Evolutionary conservation across 2,888 invertebrate species (phyloP).

Genomic region (Microplitis deprimator): DNA sequence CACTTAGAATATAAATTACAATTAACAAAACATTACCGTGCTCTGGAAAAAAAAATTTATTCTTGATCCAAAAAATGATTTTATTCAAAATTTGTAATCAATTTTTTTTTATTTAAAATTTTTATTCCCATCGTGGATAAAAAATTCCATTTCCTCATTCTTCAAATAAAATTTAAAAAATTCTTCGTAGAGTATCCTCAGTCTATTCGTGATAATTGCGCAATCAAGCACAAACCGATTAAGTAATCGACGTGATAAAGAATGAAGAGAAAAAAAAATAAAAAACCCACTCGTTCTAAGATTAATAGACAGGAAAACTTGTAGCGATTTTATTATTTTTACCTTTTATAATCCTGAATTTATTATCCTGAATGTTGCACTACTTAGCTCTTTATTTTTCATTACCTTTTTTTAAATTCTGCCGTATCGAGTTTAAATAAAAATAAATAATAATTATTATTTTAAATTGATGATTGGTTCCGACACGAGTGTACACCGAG

Average conservation of each 20-base stretch:
- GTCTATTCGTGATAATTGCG: constrained; percentile 2
- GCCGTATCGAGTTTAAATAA: background rate
- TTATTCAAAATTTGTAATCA: no score
- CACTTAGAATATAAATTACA: no score
- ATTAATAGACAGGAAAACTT: background rate
- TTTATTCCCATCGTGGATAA: no score
- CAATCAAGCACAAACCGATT: constrained; percentile 27
- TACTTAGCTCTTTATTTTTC: no score
- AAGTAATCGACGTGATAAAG: background rate
- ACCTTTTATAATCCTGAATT: no score
- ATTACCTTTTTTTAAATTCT: no score
- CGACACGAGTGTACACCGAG: constrained; percentile 45
- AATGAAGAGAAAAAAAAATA: background rate
- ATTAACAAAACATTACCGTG: no score
- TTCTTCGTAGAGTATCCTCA: background rate
- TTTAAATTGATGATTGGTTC: constrained; percentile 37
- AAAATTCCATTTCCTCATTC: background rate
- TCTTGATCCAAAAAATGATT: no score
- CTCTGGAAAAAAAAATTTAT: no score
- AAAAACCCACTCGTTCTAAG: constrained; percentile 17
- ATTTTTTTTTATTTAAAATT: no score
- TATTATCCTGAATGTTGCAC: no score
- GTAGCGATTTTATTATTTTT: no score
- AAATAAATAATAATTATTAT: background rate
- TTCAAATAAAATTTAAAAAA: background rate